These are phyloP conservation scores for Palythoa grandiflora DNA, from an alignment of 92 coral and sea anemone species.

Conservation along the genomic window DNA sequence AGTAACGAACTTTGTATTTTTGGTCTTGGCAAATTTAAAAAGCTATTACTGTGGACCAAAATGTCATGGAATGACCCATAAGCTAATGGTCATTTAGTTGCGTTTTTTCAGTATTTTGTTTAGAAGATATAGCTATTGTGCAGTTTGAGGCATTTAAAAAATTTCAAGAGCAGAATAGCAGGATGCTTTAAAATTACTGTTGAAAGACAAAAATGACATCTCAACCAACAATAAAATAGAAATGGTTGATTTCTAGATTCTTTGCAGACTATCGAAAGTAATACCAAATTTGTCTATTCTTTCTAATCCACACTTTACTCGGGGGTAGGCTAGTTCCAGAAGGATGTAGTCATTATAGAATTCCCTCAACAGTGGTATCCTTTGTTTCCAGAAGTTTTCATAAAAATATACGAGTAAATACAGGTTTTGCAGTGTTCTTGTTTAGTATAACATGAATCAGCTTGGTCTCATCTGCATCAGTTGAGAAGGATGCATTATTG, in stretches of 20 bases:
- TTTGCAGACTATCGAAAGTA: constrained; percentile 46
- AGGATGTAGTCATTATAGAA: constrained; percentile 49
- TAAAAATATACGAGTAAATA: constrained; percentile 41
- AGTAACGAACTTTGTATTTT: too few relatives aligned
- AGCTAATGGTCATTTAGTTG: too few relatives aligned
- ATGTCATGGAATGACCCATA: too few relatives aligned
- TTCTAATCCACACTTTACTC: constrained; percentile 58
- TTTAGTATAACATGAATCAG: constrained; percentile 33
- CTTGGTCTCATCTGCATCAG: constrained; percentile 47
- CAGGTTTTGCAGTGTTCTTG: constrained; percentile 38
- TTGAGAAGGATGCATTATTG: constrained; percentile 48
- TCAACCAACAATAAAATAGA: too few relatives aligned
- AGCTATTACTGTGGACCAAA: too few relatives aligned
- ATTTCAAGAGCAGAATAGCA: too few relatives aligned
- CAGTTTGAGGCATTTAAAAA: too few relatives aligned
- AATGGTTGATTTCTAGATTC: constrained; percentile 8
- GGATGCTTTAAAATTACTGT: too few relatives aligned
- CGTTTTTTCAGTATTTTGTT: too few relatives aligned
- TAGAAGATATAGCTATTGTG: too few relatives aligned
- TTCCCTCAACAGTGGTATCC: constrained; percentile 42
- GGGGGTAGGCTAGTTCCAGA: constrained; percentile 63
- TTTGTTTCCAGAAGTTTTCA: constrained; percentile 42
- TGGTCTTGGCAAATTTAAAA: too few relatives aligned
- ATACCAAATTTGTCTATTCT: constrained; percentile 64
- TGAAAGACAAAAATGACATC: too few relatives aligned